phyloP scores from a whole-genome alignment of 2,888 invertebrate genomes.

The Xestia xanthographa region DNA sequence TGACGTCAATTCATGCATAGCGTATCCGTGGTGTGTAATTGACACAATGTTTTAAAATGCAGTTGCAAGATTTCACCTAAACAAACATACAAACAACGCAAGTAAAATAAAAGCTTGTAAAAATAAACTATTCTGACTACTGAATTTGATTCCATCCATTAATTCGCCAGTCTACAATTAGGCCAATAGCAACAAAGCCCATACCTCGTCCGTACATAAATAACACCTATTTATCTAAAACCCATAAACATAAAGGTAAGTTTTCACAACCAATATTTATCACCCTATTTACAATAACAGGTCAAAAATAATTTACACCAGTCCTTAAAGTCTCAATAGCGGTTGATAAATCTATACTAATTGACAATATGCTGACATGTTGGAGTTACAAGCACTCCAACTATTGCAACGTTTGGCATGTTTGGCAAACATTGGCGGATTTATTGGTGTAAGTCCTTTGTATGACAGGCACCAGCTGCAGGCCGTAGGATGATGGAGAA shows the following conservation, averaged over 20 bases:
- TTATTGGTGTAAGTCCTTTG: conserved; percentile 51
- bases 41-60: neutral
- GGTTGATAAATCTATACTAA: conserved; percentile 62
- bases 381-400: conserved; percentile 44
- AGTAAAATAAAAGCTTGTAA: neutral
- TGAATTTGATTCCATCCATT: neutral
- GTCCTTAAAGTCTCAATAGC: conserved; percentile 50
- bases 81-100: neutral
- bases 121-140: neutral
- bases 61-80: neutral
- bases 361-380: conserved; percentile 59
- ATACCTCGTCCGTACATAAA: conserved; percentile 28
- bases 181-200: neutral
- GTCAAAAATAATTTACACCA: conserved; percentile 32
- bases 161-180: neutral
- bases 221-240: conserved; percentile 7
- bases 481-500: neutral
- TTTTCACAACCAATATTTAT: conserved; percentile 47
- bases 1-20: no score
- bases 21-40: no score
- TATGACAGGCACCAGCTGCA: conserved; percentile 57
- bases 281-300: conserved; percentile 25
- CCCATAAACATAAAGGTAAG: conserved; percentile 35
- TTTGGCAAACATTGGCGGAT: conserved; percentile 70
- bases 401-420: conserved; percentile 65